Conservation (phyloP, 2,888 invertebrate species). For the Phalangium opilio region DNA sequence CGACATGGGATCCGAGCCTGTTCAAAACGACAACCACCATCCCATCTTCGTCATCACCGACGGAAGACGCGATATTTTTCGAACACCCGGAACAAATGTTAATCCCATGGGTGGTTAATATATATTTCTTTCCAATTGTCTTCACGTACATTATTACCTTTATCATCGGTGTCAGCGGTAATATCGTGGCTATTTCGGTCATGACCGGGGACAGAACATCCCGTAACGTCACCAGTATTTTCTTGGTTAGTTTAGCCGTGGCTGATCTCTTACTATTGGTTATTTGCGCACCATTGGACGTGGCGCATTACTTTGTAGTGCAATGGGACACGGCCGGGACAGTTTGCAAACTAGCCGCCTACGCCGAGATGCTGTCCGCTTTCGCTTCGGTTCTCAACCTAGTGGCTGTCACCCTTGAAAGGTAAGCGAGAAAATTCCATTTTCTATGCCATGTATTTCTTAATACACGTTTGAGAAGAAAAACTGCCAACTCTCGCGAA, state of each 20-base stretch:
- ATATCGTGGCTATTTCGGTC: conserved; percentile 34
- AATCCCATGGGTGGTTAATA: conserved; percentile 12
- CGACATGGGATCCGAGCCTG: too few relatives aligned
- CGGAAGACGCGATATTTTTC: conserved; percentile 5
- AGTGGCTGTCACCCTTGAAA: conserved; percentile 37
- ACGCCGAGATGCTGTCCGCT: conserved; percentile 35
- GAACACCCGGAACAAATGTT: conserved; percentile 12
- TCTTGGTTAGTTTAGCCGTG: conserved; percentile 29
- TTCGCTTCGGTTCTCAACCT: conserved; percentile 37
- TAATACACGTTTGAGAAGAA: too few relatives aligned
- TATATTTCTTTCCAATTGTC: conserved; percentile 14
- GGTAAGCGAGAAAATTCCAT: conserved; percentile 27
- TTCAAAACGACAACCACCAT: too few relatives aligned
- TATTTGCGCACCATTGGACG: conserved; percentile 36
- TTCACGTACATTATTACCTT: conserved; percentile 22
- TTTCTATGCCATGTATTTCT: too few relatives aligned
- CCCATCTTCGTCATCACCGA: too few relatives aligned
- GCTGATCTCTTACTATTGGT: conserved; percentile 36
- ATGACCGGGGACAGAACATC: conserved; percentile 31
- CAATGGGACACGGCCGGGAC: conserved; percentile 33
- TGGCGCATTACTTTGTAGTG: conserved; percentile 31
- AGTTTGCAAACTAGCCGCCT: conserved; percentile 36
- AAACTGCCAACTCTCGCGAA: too few relatives aligned
- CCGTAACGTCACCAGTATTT: conserved; percentile 27
- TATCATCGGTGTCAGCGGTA: conserved; percentile 35